Evolutionary conservation across 1,140 invertebrate species (phyloP), one percentile per base, ranked within the genome.

Genomic region (Zaprionus ornatus): DNA sequence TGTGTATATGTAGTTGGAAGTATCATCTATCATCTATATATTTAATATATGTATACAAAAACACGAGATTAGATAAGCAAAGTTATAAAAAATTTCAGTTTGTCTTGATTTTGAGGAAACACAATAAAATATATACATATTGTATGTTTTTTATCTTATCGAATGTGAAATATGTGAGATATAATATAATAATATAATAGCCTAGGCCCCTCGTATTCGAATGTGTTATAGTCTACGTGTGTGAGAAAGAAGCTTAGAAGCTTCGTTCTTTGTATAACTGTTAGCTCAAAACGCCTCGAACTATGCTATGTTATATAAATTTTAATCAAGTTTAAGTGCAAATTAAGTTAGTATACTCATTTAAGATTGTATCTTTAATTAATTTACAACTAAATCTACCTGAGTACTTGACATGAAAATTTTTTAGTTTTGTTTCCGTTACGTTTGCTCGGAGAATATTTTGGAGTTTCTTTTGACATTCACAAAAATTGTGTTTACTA

Each of bases 331-430:
- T 50, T 50, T 3, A n/a, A n/a, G n/a, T n/a, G n/a, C 9, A 50
- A 12, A 9, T 42, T 74, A 77, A 78, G 82, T 76, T 67, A 79
- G 68, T 82, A 82, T 75, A 87, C 70, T 83, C n/a, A n/a, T n/a
- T n/a, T n/a, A n/a, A n/a, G n/a, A n/a, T n/a, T n/a, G n/a, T n/a
- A n/a, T n/a, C n/a, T n/a, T n/a, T n/a, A n/a, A n/a, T n/a, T n/a
- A n/a, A n/a, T n/a, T n/a, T n/a, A n/a, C n/a, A n/a, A n/a, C n/a
- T n/a, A n/a, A n/a, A n/a, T n/a, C n/a, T n/a, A n/a, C n/a, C n/a
- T n/a, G n/a, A n/a, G n/a, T 65, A 80, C 76, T 77, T 77, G 63
- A 59, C 81, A 90, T 88, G 74, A 82, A 82, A 90, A 81, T 75
- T 88, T 90, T 79, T 73, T 79, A 59, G 67, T 76, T 65, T 76